phyloP scores from a whole-genome alignment of 2,797 vertebrate species.

The Poeciliopsis infans region DNA sequence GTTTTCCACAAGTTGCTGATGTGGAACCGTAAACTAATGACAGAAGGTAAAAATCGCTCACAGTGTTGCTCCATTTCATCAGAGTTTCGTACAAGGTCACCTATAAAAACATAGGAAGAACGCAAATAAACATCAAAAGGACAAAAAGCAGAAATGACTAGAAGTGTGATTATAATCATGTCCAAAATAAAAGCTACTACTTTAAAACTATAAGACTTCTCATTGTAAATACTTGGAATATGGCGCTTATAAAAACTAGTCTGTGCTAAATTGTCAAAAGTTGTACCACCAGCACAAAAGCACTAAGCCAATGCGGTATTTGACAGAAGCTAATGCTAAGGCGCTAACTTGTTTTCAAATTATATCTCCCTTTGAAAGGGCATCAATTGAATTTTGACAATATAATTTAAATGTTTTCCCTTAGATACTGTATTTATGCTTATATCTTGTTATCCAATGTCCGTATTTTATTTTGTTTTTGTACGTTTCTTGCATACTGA shows the following conservation, averaged over 20 bases:
- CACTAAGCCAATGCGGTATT: neutral
- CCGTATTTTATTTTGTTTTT: neutral
- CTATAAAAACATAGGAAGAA: slow-evolving; percentile 34
- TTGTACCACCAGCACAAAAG: neutral
- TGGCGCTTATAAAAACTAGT: neutral
- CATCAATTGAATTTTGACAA: neutral
- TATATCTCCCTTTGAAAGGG: neutral
- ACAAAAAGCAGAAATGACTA: neutral
- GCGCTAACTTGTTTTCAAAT: neutral
- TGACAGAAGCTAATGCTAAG: neutral
- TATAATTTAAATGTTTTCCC: neutral
- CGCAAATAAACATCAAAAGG: neutral
- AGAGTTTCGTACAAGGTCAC: slow-evolving; percentile 45
- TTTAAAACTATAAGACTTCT: neutral
- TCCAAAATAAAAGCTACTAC: neutral
- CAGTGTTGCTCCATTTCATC: slow-evolving; percentile 57
- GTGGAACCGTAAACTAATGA: neutral
- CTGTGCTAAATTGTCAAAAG: neutral
- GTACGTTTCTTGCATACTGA: too few species aligned
- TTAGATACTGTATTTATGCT: neutral
- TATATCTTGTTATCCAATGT: neutral
- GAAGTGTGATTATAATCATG: neutral
- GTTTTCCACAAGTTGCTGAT: neutral
- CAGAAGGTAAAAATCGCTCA: slow-evolving; percentile 29
- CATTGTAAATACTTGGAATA: neutral